Evolutionary conservation across 2,797 vertebrate genomes (phyloP).

Genomic region (Lagodon rhomboides): DNA sequence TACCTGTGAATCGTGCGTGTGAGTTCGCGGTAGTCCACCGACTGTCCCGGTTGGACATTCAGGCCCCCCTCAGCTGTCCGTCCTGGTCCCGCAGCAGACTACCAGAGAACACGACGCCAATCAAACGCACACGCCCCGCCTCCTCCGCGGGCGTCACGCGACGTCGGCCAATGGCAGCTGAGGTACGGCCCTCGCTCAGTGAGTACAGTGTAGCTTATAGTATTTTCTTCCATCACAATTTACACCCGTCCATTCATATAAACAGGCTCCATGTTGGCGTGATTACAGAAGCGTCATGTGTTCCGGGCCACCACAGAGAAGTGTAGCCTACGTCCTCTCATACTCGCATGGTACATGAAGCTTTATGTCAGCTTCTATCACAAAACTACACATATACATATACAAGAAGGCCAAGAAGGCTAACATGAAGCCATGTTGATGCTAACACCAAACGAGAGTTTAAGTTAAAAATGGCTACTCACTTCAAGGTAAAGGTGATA

Average conservation of each 20-base stretch:
- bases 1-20: slow-evolving; percentile 68
- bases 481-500: neutral
- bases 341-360: no score
- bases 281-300: neutral
- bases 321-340: no score
- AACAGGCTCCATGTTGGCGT: neutral
- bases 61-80: slow-evolving; percentile 77
- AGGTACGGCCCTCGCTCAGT: slow-evolving; percentile 17
- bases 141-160: slow-evolving; percentile 14
- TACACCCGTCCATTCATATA: slow-evolving; percentile 52
- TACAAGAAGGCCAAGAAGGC: no score
- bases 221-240: slow-evolving; percentile 34
- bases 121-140: slow-evolving; percentile 75
- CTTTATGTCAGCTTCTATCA: no score
- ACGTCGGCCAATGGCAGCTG: slow-evolving; percentile 62
- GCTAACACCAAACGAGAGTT: neutral
- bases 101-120: slow-evolving; percentile 78
- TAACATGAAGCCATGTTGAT: neutral
- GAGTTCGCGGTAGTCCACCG: slow-evolving; percentile 57
- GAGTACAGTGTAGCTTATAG: slow-evolving; percentile 35
- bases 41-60: slow-evolving; percentile 79
- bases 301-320: neutral
- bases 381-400: no score
- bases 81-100: slow-evolving; percentile 84
- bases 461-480: neutral